phyloP scores from a whole-genome alignment of 1,140 invertebrate genomes.

The Alviniconcha marisindica region DNA sequence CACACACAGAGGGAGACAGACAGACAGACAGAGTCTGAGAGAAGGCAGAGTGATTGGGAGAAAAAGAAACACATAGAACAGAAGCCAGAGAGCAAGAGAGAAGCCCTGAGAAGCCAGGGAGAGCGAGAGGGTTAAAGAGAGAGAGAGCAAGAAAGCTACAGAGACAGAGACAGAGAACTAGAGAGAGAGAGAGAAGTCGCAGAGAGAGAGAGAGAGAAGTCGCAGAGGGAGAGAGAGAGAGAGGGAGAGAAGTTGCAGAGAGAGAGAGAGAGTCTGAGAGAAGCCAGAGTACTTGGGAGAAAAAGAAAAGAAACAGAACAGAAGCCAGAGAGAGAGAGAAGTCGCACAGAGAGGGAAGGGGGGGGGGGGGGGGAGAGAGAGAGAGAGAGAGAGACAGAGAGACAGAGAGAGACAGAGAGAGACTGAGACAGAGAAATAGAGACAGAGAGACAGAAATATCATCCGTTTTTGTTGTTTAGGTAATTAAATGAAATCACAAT shows the following conservation, averaged over 20 bases:
- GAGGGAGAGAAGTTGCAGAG: neutral
- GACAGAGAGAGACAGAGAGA: neutral
- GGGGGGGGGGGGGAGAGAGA: neutral
- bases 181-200: conserved; percentile 17
- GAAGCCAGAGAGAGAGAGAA: neutral
- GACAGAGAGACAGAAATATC: neutral
- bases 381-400: conserved; percentile 16
- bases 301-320: neutral
- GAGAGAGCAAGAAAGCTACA: neutral
- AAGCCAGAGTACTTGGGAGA: neutral
- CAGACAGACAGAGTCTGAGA: neutral
- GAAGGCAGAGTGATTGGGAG: neutral
- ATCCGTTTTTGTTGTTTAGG: too few relatives aligned
- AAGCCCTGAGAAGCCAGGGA: neutral
- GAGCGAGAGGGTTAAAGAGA: neutral
- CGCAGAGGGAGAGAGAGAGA: conserved; percentile 27
- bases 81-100: neutral
- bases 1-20: neutral
- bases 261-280: neutral
- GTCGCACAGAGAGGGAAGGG: neutral
- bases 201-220: conserved; percentile 32
- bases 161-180: neutral
- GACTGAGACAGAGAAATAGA: neutral
- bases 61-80: neutral
- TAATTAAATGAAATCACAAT: too few relatives aligned